Conservation (phyloP, 2,888 invertebrate genomes). For the Eupithecia insigniata region DNA sequence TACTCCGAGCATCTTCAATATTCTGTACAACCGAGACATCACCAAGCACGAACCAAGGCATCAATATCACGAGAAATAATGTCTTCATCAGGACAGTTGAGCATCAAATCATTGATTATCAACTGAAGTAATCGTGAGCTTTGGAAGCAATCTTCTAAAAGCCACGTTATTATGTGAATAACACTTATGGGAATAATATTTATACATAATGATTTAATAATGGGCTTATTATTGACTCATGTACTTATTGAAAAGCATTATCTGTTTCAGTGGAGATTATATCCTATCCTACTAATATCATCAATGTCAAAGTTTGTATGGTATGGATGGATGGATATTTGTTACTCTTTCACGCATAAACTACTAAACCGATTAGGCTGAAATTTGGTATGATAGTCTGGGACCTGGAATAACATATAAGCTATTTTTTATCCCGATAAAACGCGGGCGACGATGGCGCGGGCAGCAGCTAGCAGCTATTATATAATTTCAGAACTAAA, state of each 20-base stretch:
- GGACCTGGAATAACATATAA: too few relatives aligned
- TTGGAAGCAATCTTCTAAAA: constrained; percentile 8
- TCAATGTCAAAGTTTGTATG: too few relatives aligned
- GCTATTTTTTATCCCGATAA: too few relatives aligned
- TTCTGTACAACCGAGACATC: neutral
- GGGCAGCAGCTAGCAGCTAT: too few relatives aligned
- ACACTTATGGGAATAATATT: neutral
- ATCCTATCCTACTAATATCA: too few relatives aligned
- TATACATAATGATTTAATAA: neutral
- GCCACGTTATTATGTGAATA: neutral
- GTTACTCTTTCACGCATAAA: too few relatives aligned
- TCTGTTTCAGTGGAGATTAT: neutral
- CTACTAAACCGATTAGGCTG: too few relatives aligned
- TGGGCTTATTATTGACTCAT: constrained; percentile 6
- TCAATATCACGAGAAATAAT: constrained; percentile 2
- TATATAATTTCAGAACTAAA: too few relatives aligned
- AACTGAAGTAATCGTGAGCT: neutral
- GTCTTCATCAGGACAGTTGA: constrained; percentile 17
- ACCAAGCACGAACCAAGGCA: constrained; percentile 17
- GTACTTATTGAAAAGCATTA: neutral
- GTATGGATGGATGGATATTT: too few relatives aligned
- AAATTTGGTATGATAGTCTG: too few relatives aligned
- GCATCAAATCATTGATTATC: neutral
- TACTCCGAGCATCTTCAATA: constrained; percentile 22
- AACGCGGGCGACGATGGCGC: too few relatives aligned